These are phyloP conservation scores for Liasis olivaceus DNA, from an alignment of 2,797 vertebrate species.

Conservation along the genomic window DNA sequence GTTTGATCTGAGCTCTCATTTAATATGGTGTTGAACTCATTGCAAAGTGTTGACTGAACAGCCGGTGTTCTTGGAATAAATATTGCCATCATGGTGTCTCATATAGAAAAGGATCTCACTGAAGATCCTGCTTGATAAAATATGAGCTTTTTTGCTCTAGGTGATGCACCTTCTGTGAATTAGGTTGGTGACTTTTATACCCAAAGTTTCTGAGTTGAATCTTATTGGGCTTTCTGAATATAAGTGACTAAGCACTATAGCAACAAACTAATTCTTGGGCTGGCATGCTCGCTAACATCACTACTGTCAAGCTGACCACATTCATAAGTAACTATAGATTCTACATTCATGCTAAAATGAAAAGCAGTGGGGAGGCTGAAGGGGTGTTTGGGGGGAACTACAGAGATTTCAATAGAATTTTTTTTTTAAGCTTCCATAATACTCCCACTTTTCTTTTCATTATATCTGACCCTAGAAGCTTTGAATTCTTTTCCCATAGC, in stretches of 20 bases:
- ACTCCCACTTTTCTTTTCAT: neutral
- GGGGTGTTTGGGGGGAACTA: neutral
- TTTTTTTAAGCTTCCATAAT: neutral
- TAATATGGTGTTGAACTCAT: too few species aligned
- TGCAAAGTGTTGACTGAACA: too few species aligned
- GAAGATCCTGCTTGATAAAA: neutral
- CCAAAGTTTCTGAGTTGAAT: too few species aligned
- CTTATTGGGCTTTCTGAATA: neutral
- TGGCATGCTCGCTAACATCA: slow-evolving; percentile 24
- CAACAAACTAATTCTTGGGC: slow-evolving; percentile 12
- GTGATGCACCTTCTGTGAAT: neutral
- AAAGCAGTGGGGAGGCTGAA: neutral
- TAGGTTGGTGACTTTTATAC: neutral
- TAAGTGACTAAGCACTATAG: neutral
- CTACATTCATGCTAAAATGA: slow-evolving; percentile 21
- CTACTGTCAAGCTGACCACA: slow-evolving; percentile 4
- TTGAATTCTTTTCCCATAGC: neutral
- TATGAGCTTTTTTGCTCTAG: neutral
- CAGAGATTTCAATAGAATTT: neutral
- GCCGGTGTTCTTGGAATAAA: too few species aligned
- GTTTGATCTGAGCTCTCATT: too few species aligned
- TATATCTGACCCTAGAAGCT: neutral
- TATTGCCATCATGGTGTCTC: too few species aligned
- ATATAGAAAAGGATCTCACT: too few species aligned
- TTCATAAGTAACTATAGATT: rapidly evolving